A percentile compares a stretch with the other conserved stretches of the same genome.
phyloP scores from a whole-genome alignment of 2,888 invertebrate species.

The Ypsolopha scabrella region DNA sequence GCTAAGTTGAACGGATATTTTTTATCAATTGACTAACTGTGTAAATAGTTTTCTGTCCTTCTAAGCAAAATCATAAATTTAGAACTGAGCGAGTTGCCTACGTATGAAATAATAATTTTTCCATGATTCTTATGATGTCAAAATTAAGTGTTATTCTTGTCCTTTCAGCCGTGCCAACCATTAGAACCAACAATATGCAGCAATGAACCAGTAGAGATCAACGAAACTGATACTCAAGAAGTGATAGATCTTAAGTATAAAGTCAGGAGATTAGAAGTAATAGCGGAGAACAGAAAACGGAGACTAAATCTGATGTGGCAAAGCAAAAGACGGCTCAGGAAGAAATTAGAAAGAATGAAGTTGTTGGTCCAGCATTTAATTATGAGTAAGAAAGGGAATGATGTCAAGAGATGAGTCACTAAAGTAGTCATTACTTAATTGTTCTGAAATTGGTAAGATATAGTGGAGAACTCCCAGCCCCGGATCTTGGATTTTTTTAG shows the following conservation, averaged over 20 bases:
- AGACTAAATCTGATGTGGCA: constrained; percentile 41
- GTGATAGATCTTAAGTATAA: constrained; percentile 40
- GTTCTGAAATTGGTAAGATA: too few relatives aligned
- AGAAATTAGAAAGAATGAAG: constrained; percentile 36
- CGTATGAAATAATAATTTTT: too few relatives aligned
- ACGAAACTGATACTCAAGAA: constrained; percentile 35
- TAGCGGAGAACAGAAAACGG: constrained; percentile 37
- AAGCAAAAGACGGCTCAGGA: constrained; percentile 26
- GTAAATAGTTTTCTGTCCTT: background rate
- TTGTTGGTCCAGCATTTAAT: constrained; percentile 39
- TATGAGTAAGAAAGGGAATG: constrained; percentile 21
- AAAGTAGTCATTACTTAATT: background rate
- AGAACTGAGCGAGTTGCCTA: too few relatives aligned
- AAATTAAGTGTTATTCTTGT: background rate
- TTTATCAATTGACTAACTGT: background rate
- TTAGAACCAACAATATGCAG: constrained; percentile 33
- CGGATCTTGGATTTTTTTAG: too few relatives aligned
- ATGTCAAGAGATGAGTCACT: constrained; percentile 6
- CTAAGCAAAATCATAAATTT: too few relatives aligned
- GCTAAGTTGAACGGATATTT: too few relatives aligned
- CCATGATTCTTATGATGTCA: too few relatives aligned
- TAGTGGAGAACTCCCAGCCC: too few relatives aligned
- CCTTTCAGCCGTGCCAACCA: constrained; percentile 38
- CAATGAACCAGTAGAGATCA: constrained; percentile 25
- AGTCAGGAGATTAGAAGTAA: constrained; percentile 35